Base-by-base conservation (phyloP, 2,113 vertebrate genomes). In the Scomber japonicus region DNA sequence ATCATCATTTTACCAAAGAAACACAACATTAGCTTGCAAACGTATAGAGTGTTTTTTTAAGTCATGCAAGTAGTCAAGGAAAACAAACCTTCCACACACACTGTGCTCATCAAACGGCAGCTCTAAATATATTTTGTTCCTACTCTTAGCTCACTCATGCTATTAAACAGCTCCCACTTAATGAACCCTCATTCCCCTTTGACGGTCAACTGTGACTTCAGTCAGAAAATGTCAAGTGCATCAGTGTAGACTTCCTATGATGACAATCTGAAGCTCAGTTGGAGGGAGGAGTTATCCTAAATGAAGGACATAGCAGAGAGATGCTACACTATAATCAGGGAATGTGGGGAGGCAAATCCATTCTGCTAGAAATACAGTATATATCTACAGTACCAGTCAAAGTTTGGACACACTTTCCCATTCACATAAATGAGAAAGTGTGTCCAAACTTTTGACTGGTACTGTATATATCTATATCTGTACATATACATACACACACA, bases 91-190 rank as follows among this genome's bases (percentile, higher is more conserved):
- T n/a, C 16, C 4, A 65, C 14, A 45, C 55, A n/a, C 12, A 45
- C 7, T 16, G 11, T 44, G 19, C 13, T 17, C 56, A 62, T 82
- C 82, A 64, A 60, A 59, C 44, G 69, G 61, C 70, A 81, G 63
- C 46, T 57, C 51, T 44, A 65, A 76, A 56, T 31, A 65, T 57
- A 72, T 78, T 68, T 64, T 51, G 49, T 66, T 55, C 56, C 21
- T 63, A 72, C 45, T 80, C 53, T 60, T 60, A 74, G 69, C 69
- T 56, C 50, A 45, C 11, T 16, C 66, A 49, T 87, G 77, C 86
- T 86, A 86, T 86, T 84, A 86, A 78, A 31, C 31, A 1, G 17
- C 66, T 85, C 50, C 51, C 72, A 44, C 80, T 57, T 57, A 78
- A 62, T 71, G 35, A 12, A 54, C 67, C 73, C 79, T 76, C 78